Evolutionary conservation across 2,797 vertebrate species (phyloP).

Genomic region (Falco columbarius): DNA sequence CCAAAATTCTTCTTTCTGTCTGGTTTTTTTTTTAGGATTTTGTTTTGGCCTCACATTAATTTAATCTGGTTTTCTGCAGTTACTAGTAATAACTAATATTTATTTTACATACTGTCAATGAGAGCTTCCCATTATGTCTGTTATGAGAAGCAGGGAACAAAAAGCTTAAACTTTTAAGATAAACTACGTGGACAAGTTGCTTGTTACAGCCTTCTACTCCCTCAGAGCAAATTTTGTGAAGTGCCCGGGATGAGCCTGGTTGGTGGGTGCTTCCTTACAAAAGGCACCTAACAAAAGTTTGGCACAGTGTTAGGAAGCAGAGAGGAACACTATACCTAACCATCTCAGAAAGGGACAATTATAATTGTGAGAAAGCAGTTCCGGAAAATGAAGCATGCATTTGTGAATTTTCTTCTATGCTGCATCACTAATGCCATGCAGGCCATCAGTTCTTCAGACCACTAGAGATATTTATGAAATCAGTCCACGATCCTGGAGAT

Average conservation of each 20-base stretch:
- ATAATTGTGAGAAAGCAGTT: constrained; percentile 32
- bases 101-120: not conserved
- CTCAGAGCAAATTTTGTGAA: not conserved
- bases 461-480: constrained; percentile 84
- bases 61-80: not conserved
- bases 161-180: not conserved
- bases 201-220: not conserved
- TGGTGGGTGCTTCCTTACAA: not conserved
- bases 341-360: not conserved
- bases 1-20: not conserved
- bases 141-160: not conserved
- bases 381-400: not conserved
- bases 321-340: not conserved
- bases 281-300: not conserved
- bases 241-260: not conserved
- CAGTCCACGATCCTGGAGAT: constrained; percentile 73
- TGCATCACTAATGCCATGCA: constrained; percentile 40
- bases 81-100: not conserved
- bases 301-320: not conserved
- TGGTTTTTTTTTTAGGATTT: not conserved
- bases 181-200: not conserved
- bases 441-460: constrained; percentile 77
- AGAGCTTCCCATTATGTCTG: not conserved
- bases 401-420: constrained; percentile 28
- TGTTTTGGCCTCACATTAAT: not conserved